These are phyloP conservation scores for Parus major DNA, from an alignment of 2,113 vertebrate genomes.

Conservation along the genomic window DNA sequence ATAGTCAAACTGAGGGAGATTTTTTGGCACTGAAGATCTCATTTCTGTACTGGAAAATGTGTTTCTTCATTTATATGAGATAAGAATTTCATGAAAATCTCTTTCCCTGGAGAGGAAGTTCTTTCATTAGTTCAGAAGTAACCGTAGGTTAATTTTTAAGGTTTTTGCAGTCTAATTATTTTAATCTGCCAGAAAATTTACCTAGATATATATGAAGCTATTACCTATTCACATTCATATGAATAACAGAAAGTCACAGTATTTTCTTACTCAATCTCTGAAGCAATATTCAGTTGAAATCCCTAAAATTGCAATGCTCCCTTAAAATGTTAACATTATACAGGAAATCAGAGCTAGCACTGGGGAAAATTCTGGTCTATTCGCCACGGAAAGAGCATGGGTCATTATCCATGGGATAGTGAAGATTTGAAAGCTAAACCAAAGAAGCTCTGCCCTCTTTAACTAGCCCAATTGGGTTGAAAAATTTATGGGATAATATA, in stretches of 20 bases:
- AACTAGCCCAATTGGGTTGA: not conserved
- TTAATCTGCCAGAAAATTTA: not conserved
- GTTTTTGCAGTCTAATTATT: not conserved
- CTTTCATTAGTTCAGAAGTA: not conserved
- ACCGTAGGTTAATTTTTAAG: slow-evolving; percentile 2
- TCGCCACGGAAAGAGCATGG: not conserved
- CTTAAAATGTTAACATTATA: not conserved
- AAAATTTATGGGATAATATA: not conserved
- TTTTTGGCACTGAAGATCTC: not conserved
- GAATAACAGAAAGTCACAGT: not conserved
- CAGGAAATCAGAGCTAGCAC: not conserved
- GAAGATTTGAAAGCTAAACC: not conserved
- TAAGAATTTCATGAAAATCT: slow-evolving; percentile 1
- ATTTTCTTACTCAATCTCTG: not conserved
- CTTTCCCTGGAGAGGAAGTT: not conserved
- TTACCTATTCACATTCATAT: not conserved
- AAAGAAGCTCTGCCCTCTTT: not conserved
- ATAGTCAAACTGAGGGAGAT: not conserved
- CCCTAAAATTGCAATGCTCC: not conserved
- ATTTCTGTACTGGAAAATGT: not conserved
- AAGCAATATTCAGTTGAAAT: not conserved
- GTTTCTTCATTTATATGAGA: not conserved
- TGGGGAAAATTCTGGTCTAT: not conserved
- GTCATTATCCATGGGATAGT: not conserved
- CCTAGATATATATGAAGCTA: not conserved